Conservation (phyloP, 1,140 invertebrate species). For the Nephotettix cincticeps region DNA sequence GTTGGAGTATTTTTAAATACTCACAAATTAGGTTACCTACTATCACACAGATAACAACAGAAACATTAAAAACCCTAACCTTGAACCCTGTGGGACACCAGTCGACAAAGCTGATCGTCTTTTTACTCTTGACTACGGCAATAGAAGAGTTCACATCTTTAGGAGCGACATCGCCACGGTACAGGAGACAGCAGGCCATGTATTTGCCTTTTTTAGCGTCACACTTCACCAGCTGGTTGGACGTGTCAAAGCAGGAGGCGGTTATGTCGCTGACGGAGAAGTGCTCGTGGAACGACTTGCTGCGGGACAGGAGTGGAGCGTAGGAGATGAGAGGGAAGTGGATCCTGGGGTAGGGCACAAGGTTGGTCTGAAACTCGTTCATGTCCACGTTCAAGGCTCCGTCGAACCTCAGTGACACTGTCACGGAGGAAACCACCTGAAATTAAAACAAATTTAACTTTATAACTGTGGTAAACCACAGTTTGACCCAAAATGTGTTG, state of each 20-base stretch:
- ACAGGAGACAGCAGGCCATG: slow-evolving; percentile 63
- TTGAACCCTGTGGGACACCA: slow-evolving; percentile 62
- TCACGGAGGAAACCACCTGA: slow-evolving; percentile 53
- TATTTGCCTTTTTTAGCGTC: slow-evolving; percentile 49
- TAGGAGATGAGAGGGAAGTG: slow-evolving; percentile 72
- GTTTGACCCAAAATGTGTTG: too few species aligned
- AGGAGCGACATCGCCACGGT: slow-evolving; percentile 57
- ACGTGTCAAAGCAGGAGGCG: slow-evolving; percentile 51
- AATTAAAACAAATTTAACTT: slow-evolving; percentile 3
- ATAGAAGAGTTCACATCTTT: slow-evolving; percentile 63
- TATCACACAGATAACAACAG: too few species aligned
- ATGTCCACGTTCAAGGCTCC: slow-evolving; percentile 63
- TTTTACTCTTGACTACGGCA: slow-evolving; percentile 46
- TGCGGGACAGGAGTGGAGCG: slow-evolving; percentile 77
- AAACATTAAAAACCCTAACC: slow-evolving; percentile 31
- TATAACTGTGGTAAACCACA: neutral
- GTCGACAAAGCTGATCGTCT: slow-evolving; percentile 56
- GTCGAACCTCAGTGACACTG: slow-evolving; percentile 58
- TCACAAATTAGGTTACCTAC: too few species aligned
- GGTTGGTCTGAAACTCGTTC: slow-evolving; percentile 67
- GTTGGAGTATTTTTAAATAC: too few species aligned
- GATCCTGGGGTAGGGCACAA: slow-evolving; percentile 61
- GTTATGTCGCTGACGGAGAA: slow-evolving; percentile 61
- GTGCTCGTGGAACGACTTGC: slow-evolving; percentile 79
- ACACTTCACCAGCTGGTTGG: slow-evolving; percentile 59